Conservation (phyloP, 2,888 invertebrate species). For the Ariolimax columbianus region DNA sequence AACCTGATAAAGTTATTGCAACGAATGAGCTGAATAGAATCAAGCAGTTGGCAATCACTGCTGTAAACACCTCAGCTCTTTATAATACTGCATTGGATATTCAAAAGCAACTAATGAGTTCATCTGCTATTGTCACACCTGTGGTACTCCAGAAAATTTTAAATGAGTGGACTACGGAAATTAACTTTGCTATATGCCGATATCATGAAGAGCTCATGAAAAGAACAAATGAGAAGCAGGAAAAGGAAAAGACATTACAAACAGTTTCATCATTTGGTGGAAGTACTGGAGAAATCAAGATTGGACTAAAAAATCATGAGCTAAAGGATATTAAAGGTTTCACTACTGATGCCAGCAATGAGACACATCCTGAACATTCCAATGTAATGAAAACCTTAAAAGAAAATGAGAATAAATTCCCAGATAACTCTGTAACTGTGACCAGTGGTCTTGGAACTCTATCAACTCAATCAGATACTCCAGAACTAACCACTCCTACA, state of each 20-base stretch:
- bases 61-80: constrained; percentile 12
- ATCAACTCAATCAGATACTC: neutral
- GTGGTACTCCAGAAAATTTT: constrained; percentile 55
- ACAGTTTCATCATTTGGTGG: neutral
- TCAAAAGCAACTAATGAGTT: constrained; percentile 31
- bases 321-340: neutral
- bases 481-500: neutral
- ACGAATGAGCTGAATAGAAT: neutral
- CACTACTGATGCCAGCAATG: neutral
- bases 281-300: neutral
- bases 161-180: constrained; percentile 61
- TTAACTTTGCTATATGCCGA: constrained; percentile 59
- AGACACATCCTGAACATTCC: neutral
- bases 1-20: neutral
- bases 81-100: constrained; percentile 35
- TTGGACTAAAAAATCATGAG: neutral
- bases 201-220: constrained; percentile 53
- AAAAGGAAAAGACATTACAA: neutral
- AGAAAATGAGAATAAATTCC: neutral
- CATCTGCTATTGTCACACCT: constrained; percentile 57
- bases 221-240: constrained; percentile 16
- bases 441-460: neutral
- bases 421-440: neutral
- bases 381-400: neutral
- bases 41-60: neutral